Percentiles rank a stretch among this genome's conserved stretches.
Conservation (phyloP, 2,888 invertebrate genomes). For the Sarcophaga variegata region DNA sequence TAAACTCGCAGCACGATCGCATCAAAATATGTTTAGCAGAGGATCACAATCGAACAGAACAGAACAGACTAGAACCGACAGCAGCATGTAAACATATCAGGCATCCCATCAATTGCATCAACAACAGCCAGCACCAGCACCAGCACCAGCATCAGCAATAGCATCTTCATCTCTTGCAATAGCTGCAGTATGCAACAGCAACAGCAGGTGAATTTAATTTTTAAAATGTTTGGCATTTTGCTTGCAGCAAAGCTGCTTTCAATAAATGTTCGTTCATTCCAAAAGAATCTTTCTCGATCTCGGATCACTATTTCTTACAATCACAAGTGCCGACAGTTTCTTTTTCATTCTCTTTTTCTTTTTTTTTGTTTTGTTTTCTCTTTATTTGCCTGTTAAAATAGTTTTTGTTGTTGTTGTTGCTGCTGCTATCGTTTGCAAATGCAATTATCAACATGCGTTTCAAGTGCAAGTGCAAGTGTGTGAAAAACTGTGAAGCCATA, state of each 20-base stretch:
- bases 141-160: background rate
- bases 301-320: conserved; percentile 58
- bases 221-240: conserved; percentile 67
- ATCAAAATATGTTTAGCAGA: background rate
- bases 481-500: conserved; percentile 20
- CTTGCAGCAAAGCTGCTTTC: conserved; percentile 56
- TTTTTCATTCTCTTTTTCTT: background rate
- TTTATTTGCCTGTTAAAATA: too few species aligned
- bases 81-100: conserved; percentile 51
- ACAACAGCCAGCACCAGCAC: background rate
- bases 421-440: conserved; percentile 30
- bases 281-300: background rate
- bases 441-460: conserved; percentile 64
- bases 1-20: conserved; percentile 30
- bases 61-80: background rate
- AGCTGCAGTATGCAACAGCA: background rate
- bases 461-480: conserved; percentile 54
- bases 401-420: conserved; percentile 2
- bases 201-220: conserved; percentile 68
- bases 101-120: conserved; percentile 52
- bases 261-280: conserved; percentile 61
- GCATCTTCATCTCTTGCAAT: background rate
- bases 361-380: too few species aligned
- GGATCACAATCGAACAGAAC: too few species aligned
- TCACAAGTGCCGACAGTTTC: conserved; percentile 61